phyloP scores from a whole-genome alignment of 2,113 vertebrate species.

The Dipodomys ordii region DNA sequence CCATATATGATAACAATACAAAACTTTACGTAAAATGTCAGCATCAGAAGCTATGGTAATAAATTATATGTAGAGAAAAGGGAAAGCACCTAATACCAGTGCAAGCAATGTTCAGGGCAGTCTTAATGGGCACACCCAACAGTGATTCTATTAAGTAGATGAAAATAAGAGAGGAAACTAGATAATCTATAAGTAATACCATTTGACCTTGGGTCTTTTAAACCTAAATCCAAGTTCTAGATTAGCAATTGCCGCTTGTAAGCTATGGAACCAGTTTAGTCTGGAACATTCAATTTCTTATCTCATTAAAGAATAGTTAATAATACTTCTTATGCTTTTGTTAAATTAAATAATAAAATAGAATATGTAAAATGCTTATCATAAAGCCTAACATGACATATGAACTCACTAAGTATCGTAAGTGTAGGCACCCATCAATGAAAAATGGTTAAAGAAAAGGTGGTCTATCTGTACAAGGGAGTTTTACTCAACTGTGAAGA shows the following conservation, averaged over 20 bases:
- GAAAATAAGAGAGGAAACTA: neutral
- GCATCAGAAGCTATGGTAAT: neutral
- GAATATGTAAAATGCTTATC: neutral
- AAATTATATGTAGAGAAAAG: neutral
- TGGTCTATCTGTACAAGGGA: no score
- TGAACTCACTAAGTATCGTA: neutral
- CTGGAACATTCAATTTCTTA: neutral
- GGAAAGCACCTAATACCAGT: neutral
- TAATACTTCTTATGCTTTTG: neutral
- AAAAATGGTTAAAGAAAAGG: no score
- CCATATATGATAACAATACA: neutral
- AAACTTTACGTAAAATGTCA: neutral
- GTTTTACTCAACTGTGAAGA: no score
- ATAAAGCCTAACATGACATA: neutral
- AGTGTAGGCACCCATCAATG: no score
- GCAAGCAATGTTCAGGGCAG: neutral
- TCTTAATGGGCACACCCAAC: neutral
- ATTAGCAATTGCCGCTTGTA: neutral
- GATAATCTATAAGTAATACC: neutral
- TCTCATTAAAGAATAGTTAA: neutral
- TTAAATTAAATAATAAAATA: neutral
- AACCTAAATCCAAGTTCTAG: neutral
- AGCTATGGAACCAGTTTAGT: neutral
- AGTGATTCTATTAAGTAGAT: neutral
- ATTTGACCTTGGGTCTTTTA: neutral